phyloP scores from a whole-genome alignment of 2,797 vertebrate species.

The Hoplostethus atlanticus region DNA sequence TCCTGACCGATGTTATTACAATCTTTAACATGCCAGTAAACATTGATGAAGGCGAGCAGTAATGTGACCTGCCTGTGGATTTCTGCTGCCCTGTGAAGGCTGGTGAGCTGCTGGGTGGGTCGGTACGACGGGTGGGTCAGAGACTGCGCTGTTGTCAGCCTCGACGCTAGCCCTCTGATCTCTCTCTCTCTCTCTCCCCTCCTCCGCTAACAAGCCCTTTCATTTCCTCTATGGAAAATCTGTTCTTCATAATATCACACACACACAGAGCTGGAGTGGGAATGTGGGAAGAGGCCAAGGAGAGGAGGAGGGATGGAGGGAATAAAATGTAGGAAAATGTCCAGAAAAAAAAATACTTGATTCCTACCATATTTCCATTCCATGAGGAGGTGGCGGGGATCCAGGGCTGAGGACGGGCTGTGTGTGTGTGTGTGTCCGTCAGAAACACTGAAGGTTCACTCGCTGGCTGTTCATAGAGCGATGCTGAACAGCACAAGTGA shows the following conservation, averaged over 20 bases:
- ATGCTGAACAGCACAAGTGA: slow-evolving; percentile 46
- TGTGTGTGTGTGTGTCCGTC: slow-evolving; percentile 51
- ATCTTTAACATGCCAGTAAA: slow-evolving; percentile 85
- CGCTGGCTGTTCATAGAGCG: slow-evolving; percentile 48
- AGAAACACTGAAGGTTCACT: slow-evolving; percentile 63
- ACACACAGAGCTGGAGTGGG: slow-evolving; percentile 69
- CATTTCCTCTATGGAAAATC: slow-evolving; percentile 97
- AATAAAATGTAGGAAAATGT: slow-evolving; percentile 66
- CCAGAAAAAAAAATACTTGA: slow-evolving; percentile 59
- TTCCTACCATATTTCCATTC: slow-evolving; percentile 67
- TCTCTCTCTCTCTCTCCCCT: slow-evolving; percentile 71
- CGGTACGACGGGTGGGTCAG: slow-evolving; percentile 45
- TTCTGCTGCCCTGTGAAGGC: slow-evolving; percentile 64
- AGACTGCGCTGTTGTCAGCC: slow-evolving; percentile 86
- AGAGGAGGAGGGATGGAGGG: slow-evolving; percentile 49
- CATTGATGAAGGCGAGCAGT: slow-evolving; percentile 84
- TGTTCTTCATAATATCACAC: slow-evolving; percentile 93
- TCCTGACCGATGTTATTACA: slow-evolving; percentile 85
- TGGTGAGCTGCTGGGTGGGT: slow-evolving; percentile 64
- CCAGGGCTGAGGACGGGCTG: slow-evolving; percentile 49
- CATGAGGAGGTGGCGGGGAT: slow-evolving; percentile 56
- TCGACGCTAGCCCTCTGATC: slow-evolving; percentile 86
- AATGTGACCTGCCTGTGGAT: slow-evolving; percentile 82
- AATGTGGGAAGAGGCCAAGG: slow-evolving; percentile 68
- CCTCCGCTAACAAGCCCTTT: slow-evolving; percentile 88